phyloP scores from a whole-genome alignment of 2,888 invertebrate species.

The Mesorhabditis belari region DNA sequence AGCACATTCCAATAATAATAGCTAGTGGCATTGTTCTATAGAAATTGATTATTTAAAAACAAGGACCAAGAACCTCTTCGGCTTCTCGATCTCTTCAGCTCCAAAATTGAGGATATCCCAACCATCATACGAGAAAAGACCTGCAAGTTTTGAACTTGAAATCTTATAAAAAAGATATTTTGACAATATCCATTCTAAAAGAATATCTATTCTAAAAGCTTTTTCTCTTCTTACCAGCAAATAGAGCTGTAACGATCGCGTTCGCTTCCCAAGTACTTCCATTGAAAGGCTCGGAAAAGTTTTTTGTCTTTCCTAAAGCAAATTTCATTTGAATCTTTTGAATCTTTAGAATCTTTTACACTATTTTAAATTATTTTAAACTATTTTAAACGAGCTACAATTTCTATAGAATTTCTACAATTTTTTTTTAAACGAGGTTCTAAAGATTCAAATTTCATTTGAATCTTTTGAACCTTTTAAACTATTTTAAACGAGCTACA shows the following conservation, averaged over 20 bases:
- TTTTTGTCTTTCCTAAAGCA: constrained; percentile 13
- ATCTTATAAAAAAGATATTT: no score
- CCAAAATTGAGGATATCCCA: constrained; percentile 52
- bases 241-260: constrained; percentile 38
- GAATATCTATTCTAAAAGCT: no score
- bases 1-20: constrained; percentile 45
- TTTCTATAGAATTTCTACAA: background rate
- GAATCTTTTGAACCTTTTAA: no score
- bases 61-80: constrained; percentile 22
- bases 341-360: background rate
- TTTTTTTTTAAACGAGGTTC: background rate
- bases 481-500: background rate
- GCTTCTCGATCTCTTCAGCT: constrained; percentile 47
- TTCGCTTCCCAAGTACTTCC: constrained; percentile 17
- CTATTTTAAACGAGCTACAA: background rate
- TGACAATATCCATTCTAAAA: no score
- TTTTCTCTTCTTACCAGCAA: constrained; percentile 33
- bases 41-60: background rate
- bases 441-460: background rate
- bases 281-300: constrained; percentile 21
- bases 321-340: background rate
- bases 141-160: no score
- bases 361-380: no score
- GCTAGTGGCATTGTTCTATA: constrained; percentile 47
- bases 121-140: constrained; percentile 43